Base-by-base conservation (phyloP, 2,888 invertebrate genomes). In the Saturnia pavonia region DNA sequence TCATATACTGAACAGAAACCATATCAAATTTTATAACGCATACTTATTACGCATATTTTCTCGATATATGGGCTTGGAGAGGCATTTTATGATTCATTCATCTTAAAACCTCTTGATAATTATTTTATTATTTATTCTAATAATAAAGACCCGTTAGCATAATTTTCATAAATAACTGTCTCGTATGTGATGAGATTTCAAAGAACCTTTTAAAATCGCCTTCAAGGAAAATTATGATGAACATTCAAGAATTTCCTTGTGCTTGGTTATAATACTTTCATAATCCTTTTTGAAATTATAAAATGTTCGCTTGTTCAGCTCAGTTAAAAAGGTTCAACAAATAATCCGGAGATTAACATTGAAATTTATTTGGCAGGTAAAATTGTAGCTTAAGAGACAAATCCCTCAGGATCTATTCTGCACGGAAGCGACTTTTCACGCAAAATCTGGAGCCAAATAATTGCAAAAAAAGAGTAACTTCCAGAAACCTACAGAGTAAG, bases 381-480 rank as follows among this genome's bases (percentile, higher is more conserved):
- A 65, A 40, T 65, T 40, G 40, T 40, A 40, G 65, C 40, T 65
- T 40, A 40, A 40, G 40, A 40, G 11, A 65, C 40, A 19, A n/a
- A 65, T 65, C 65, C 65, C 40, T n/a, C 65, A 12, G 40, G 65
- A 65, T 65, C 19, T 40, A 40, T 40, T 14, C 65, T 40, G 40
- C 22, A 65, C 40, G n/a, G 40, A 65, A 65, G n/a, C 34, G 68
- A 68, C 54, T 68, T 54, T 34, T 19, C 40, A 7, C 3, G 40
- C 22, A 40, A 19, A 65, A 65, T n/a, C 19, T 40, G 19, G 40
- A 65, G n/a, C 19, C 73, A 74, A 70, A 71, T 65, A 68, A 74
- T 71, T 70, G 72, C 74, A 75, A 76, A 76, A 76, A 69, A 73
- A 76, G 74, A 76, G 71, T 68, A 68, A 51, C n/a, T 40, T 65